Evolutionary conservation across 2,113 vertebrate species (phyloP).

Genomic region (Empidonax alnorum): DNA sequence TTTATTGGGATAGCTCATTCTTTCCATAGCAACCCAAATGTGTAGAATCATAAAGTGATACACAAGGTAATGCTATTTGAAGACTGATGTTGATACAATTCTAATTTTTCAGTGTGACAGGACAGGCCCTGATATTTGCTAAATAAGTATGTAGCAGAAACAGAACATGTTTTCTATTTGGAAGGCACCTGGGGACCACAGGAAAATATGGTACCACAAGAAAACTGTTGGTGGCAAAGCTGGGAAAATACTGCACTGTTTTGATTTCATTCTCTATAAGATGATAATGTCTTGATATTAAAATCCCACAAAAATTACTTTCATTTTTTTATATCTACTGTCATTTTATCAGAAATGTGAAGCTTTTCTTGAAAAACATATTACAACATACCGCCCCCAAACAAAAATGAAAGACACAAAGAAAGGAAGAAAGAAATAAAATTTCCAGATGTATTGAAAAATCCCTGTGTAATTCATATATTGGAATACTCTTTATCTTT

Average conservation of each 20-base stretch:
- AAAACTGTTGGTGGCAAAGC: not conserved
- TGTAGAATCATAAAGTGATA: not conserved
- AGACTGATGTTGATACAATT: not conserved
- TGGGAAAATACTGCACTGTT: not conserved
- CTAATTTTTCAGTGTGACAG: not conserved
- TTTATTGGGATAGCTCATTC: constrained; percentile 16
- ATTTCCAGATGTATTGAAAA: not conserved
- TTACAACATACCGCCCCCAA: not conserved
- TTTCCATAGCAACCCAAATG: constrained; percentile 32
- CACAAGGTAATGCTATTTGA: not conserved
- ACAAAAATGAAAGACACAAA: not conserved
- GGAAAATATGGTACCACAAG: not conserved
- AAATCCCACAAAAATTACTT: not conserved
- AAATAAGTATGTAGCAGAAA: not conserved
- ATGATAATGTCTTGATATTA: not conserved
- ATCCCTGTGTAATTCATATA: not conserved
- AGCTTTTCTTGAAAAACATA: not conserved
- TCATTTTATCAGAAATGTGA: not conserved
- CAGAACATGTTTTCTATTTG: not conserved
- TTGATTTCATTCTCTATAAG: not conserved
- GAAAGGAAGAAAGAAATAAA: not conserved
- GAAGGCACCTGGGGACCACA: not conserved
- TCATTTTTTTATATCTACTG: not conserved
- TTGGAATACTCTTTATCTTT: not conserved
- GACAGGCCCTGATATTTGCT: not conserved